Base-by-base conservation (phyloP, 2,113 vertebrate species). In the Brachirus orientalis region DNA sequence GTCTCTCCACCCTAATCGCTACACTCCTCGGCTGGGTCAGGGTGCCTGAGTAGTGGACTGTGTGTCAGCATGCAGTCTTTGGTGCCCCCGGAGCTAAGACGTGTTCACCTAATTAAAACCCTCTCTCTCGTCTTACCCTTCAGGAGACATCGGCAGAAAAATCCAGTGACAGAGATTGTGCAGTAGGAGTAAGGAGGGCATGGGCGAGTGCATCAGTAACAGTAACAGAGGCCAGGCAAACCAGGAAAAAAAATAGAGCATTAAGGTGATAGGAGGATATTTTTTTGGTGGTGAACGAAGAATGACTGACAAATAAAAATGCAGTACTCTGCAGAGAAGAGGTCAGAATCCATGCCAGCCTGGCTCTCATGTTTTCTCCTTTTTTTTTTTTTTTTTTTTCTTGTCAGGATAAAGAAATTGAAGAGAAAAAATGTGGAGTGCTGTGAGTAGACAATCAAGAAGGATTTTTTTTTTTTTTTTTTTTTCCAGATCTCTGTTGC, bases 21-120 rank as follows among this genome's bases (percentile, higher is more conserved):
- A 71, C 61, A 56, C 47, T 77, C 66, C 58, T 72, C 54, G 12
- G 46, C 76, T 63, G 72, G 77, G 78, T 85, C 75, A 63, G 68
- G 59, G 63, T 70, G 72, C 73, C 80, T 74, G 55, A 79, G 62
- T 62, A 74, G 72, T 12, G 33, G 60, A 28, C 71, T 22, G 10
- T 44, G 75, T 74, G 82, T 86, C 77, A 84, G 52, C 50, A 47
- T 77, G 68, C 66, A 69, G 69, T 79, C 63, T 79, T 69, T 63
- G 63, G 50, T 78, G 75, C 65, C 77, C 69, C 75, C 22, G 57
- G 75, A 88, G 85, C 87, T 52, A 80, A 66, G 79, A 82, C 52
- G 56, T 80, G 65, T 79, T 84, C 84, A 84, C 85, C 90, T 91
- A 90, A 92, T 92, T 91, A 92, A 88, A 89, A 81, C 56, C n/a